Base-by-base conservation (phyloP, 2,797 vertebrate genomes). In the Rhincodon typus region DNA sequence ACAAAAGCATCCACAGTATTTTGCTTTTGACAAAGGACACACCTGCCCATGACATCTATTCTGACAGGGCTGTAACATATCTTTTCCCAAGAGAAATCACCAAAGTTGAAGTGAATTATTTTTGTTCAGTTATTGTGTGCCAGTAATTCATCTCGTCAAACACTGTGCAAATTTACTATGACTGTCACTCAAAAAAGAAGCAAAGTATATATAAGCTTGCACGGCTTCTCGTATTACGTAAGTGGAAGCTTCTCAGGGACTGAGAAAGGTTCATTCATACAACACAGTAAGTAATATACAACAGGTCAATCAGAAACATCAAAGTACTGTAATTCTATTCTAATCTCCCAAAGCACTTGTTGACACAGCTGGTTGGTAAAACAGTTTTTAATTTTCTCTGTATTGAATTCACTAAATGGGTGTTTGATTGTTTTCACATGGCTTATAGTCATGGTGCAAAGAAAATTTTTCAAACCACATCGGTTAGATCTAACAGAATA, bases 351-450 rank as follows among this genome's bases (percentile, higher is more conserved):
- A 96, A 97, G 96, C 50, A 96, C 97, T 96, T 98, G 97, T 98
- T 98, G 97, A 98, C 97, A 97, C 97, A 98, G 98, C 98, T 98
- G 98, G 97, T 77, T 62, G 27, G 42, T 96, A 72, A 38, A 46
- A 70, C 69, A 50, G 23, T 90, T 95, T 95, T 86, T n/a, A 21
- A 25, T 70, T 69, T 88, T 53, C 42, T 95, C 94, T 21, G 53
- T 42, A 70, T 94, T 94, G 72, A 94, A 50, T 95, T 77, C 72
- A 53, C 50, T 23, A 95, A 95, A 77, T 74, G 94, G 46, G 70
- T n/a, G 70, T 46, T 95, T 95, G 69, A 95, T 95, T 95, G 42
- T n/a, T 95, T 77, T 77, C 46, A 53, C 25, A 94, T 72, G 69
- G 94, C 53, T 95, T 95, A 95, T 53, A 46, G 72, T 77, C 53